Evolutionary conservation across 2,113 vertebrate species (phyloP), one percentile per base, ranked within the genome.

Genomic region (Gymnobelideus leadbeateri): DNA sequence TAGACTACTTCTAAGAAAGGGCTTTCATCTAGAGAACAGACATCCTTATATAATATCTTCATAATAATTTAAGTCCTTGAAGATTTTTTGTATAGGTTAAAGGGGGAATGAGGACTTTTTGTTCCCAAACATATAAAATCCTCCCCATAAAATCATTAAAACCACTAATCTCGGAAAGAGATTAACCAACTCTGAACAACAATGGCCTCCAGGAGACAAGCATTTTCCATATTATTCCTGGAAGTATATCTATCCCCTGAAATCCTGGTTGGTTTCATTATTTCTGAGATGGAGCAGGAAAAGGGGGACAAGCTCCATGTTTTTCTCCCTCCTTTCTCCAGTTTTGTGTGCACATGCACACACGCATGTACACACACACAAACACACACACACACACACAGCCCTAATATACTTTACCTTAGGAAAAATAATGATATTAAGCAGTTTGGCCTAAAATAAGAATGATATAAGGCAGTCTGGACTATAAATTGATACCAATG

Each of bases 21-120:
- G 89, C 93, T 97, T 98, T 97, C 55, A 92, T 97, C 91, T 97
- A 91, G 95, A 97, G 37, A 61, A 96, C 92, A 97, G 90, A 95
- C 96, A 96, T 94, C 54, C 89, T 95, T 53, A 97, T 90, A 9
- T 0, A 50, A 61, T 0, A 0, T 77, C 84, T 96, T 95, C 61
- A 68, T 49, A 94, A 91, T 90, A 95, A 98, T 97, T 97, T 96
- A 98, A 97, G 97, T 94, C 97, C 51, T 68, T 97, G 52, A 95
- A 96, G 91, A 96, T 98, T 96, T 98, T 96, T 97, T 97, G 94
- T 91, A 97, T 94, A 97, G 97, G 94, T 96, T 97, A 97, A 55
- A 96, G 26, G 3, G 4, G 91, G 89, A 98, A 98, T 95, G 91
- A 96, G 93, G 95, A 96, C 1, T 28, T 53, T 91, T 97, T 95